Evolutionary conservation across 2,888 invertebrate genomes (phyloP).

Genomic region (Boloria euphrosyne): DNA sequence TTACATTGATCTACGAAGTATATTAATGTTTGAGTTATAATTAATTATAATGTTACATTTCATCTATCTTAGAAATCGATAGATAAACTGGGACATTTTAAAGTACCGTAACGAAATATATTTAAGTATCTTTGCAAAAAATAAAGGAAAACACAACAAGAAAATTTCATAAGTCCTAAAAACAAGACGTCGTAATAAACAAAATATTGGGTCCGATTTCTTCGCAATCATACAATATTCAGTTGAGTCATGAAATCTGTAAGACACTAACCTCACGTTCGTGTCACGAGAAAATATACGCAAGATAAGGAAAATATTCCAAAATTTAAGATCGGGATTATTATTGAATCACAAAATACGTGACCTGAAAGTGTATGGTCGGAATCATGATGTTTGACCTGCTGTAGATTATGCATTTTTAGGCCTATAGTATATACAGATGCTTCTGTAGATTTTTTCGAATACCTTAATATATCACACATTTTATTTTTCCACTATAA

Average conservation of each 20-base stretch:
- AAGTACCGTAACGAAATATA: too few species aligned
- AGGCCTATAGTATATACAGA: too few species aligned
- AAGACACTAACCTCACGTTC: conserved; percentile 7
- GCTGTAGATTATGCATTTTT: conserved; percentile 1
- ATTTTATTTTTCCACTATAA: background rate
- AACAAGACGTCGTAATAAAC: background rate
- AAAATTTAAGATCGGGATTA: conserved; percentile 6
- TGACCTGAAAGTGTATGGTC: conserved; percentile 1
- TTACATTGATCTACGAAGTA: background rate
- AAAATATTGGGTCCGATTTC: too few species aligned
- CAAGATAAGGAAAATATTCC: background rate
- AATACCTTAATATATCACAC: background rate
- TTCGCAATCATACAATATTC: background rate
- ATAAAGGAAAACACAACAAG: too few species aligned
- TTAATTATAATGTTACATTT: background rate
- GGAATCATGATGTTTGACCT: background rate
- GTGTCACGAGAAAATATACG: background rate
- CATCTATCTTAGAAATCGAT: background rate
- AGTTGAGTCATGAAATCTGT: background rate
- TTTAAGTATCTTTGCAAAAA: too few species aligned
- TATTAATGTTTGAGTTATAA: background rate
- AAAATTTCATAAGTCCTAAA: background rate
- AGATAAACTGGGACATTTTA: too few species aligned
- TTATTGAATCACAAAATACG: conserved; percentile 14
- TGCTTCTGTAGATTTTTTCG: background rate